phyloP scores from a whole-genome alignment of 53 echinoderm and acorn worm genomes.

The Crossaster papposus region DNA sequence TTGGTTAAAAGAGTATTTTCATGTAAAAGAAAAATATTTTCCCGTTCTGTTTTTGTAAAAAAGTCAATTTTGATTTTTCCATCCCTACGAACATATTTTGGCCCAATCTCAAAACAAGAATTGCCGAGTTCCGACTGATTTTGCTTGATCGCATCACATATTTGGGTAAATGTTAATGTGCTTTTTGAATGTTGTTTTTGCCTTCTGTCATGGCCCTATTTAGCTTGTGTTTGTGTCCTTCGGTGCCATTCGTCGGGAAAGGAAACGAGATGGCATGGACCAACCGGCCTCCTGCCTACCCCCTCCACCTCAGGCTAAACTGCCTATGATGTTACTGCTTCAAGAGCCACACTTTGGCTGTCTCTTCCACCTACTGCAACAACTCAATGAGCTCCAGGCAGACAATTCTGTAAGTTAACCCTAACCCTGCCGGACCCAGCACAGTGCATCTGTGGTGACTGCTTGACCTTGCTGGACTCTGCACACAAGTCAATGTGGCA shows the following conservation, averaged over 20 bases:
- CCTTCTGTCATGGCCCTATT: not conserved
- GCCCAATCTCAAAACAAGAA: too few species aligned
- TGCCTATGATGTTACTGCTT: conserved; percentile 89
- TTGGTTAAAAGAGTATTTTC: too few species aligned
- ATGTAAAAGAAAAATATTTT: too few species aligned
- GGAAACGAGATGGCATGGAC: conserved; percentile 84
- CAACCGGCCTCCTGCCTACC: conserved; percentile 87
- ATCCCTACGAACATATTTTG: too few species aligned
- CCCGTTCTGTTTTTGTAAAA: too few species aligned
- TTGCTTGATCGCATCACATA: too few species aligned
- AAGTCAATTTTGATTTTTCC: too few species aligned
- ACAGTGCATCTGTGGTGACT: too few species aligned
- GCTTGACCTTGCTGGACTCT: too few species aligned
- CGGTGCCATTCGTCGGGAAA: conserved; percentile 81
- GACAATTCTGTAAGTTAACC: conserved; percentile 61
- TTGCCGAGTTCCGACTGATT: too few species aligned
- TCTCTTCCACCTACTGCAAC: conserved; percentile 78
- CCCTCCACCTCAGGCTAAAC: conserved; percentile 80
- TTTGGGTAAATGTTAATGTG: not conserved
- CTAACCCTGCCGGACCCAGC: too few species aligned
- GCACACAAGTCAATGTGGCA: too few species aligned
- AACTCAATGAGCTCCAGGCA: conserved; percentile 78
- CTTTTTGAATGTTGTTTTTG: not conserved
- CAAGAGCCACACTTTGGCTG: conserved; percentile 84
- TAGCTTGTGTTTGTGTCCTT: conserved; percentile 93